Percentiles rank a stretch among this genome's conserved stretches.
These are phyloP conservation scores for Glossophaga mutica DNA, from an alignment of 2,797 vertebrate species.

Conservation along the genomic window DNA sequence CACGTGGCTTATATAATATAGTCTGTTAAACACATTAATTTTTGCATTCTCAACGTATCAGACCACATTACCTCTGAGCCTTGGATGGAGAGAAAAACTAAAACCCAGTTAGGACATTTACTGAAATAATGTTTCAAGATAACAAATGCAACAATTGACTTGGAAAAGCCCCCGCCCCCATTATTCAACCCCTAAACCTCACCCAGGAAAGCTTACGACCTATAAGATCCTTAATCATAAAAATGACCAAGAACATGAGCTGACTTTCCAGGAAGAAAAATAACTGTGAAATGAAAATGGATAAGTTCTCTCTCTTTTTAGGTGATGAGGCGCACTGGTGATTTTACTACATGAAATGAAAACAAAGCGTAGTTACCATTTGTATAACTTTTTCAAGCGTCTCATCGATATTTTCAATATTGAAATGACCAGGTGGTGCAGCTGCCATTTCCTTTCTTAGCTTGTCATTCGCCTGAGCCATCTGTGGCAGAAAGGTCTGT, in stretches of 20 bases:
- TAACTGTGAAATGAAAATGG: background rate
- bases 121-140: background rate
- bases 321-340: background rate
- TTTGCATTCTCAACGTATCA: background rate
- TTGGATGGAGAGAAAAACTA: background rate
- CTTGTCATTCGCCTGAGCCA: slow-evolving; percentile 92
- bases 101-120: background rate
- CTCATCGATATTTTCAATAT: slow-evolving; percentile 89
- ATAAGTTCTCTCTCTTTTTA: background rate
- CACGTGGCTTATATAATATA: background rate
- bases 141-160: background rate
- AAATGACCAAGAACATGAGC: background rate
- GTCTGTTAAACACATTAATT: background rate
- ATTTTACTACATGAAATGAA: background rate
- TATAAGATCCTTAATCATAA: background rate
- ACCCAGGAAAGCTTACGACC: background rate
- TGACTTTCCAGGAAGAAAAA: background rate
- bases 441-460: slow-evolving; percentile 87
- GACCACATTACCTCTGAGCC: background rate
- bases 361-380: slow-evolving; percentile 85
- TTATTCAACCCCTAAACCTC: background rate
- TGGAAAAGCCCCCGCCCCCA: background rate
- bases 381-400: slow-evolving; percentile 87
- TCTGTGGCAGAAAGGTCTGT: slow-evolving; percentile 92
- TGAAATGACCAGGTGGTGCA: slow-evolving; percentile 84